Base-by-base conservation (phyloP, 53 echinoderm and acorn worm species). In the Henricia sp. region DNA sequence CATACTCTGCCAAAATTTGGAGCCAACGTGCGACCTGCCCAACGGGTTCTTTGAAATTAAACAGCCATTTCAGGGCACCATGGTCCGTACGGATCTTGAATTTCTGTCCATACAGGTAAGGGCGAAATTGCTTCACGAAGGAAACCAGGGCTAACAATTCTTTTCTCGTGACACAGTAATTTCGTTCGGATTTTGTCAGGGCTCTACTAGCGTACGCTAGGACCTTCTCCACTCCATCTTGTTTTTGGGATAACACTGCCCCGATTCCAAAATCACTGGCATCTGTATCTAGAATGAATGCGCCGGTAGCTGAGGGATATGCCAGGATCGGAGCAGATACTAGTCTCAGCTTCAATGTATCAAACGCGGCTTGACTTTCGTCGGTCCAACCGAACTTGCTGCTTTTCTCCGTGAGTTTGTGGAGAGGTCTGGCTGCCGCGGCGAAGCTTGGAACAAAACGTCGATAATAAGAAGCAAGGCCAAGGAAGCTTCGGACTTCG, bases 1-100 rank as follows among this genome's bases (percentile, higher is more conserved):
- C 53, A 37, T 82, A 82, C 32, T 64, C 66, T 30, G 50, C 37
- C 12, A 83, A 51, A 33, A 59, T 20, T 26, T 83, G 83, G 41
- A 68, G 68, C 83, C 83, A 83, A 25, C 83, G 30, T 8, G 83
- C 83, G n/a, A 51, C 40, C 53, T 83, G 83, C 6, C 68, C 68
- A 4, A 40, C 52, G 16, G 83, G 83, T 23, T 67, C 52, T 52
- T 37, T 27, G 30, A 83, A 52, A 5, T 53, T n/a, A 21, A 52
- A 67, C 34, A 83, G 35, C 83, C 83, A 83, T 51, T 68, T 66
- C 50, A 83, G 34, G 28, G 52, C 51, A 11, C 65, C 54, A 44
- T 64, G 66, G 66, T 82, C 82, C 32, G 48, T 82, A 6, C 82
- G 50, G 17, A 48, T 2, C 14, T 16, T 25, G 50, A 82, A 82